Conservation (phyloP, 2,113 vertebrate genomes). For the Elephas maximus region DNA sequence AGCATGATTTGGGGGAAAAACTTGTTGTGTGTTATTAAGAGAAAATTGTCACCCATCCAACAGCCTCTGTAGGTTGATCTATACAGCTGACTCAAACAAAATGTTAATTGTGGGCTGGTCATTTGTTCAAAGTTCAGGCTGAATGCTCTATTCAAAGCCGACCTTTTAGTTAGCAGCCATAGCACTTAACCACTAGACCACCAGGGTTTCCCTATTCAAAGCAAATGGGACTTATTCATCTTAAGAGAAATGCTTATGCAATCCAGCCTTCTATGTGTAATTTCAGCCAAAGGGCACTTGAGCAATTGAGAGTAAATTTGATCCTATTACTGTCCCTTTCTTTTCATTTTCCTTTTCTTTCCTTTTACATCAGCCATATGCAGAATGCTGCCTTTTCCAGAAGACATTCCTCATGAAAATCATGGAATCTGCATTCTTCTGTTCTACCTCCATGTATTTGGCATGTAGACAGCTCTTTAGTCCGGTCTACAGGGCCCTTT, state of each 20-base stretch:
- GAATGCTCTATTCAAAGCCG: background rate
- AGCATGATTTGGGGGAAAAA: background rate
- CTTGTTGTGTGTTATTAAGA: background rate
- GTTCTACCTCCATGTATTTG: background rate
- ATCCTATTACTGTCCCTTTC: background rate
- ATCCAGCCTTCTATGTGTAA: background rate
- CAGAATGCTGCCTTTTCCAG: background rate
- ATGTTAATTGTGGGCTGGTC: background rate
- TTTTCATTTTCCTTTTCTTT: background rate
- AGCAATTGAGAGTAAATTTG: background rate
- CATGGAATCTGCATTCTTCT: background rate
- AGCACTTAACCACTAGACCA: too few species aligned
- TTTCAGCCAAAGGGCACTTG: background rate
- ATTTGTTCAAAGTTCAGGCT: slow-evolving; percentile 19
- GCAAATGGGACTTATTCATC: background rate
- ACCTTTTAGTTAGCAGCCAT: too few species aligned
- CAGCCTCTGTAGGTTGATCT: background rate
- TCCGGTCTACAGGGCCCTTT: background rate
- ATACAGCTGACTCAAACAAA: background rate
- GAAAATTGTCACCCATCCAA: background rate
- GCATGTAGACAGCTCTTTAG: fast-evolving
- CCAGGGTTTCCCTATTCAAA: background rate
- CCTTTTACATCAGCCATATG: background rate
- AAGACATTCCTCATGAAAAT: background rate
- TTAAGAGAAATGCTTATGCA: background rate